Percentiles rank a stretch among this genome's conserved stretches.
Evolutionary conservation across 2,797 vertebrate genomes (phyloP).

Genomic region (Pteropus rufus): DNA sequence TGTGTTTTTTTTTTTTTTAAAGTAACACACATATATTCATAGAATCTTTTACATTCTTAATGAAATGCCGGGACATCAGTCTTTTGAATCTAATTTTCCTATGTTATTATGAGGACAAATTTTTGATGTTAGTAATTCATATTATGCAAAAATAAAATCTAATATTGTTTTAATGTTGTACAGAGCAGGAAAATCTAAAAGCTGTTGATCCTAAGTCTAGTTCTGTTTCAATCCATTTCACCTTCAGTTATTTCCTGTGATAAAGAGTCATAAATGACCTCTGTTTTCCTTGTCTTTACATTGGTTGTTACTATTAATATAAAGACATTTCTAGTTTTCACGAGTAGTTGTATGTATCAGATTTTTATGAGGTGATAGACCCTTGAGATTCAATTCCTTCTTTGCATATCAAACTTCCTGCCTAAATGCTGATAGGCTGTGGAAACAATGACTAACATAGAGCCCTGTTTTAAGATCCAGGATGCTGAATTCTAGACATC

Average conservation of each 20-base stretch:
- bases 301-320: neutral
- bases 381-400: conserved; percentile 47
- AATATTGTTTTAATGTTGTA: conserved; percentile 5
- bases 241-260: neutral
- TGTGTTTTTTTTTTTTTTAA: neutral
- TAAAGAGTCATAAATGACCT: neutral
- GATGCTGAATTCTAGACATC: conserved; percentile 64
- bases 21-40: neutral
- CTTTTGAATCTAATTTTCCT: conserved; percentile 21
- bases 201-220: neutral
- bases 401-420: conserved; percentile 61
- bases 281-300: neutral
- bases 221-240: neutral
- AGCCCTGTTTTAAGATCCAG: conserved; percentile 66
- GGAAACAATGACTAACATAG: conserved; percentile 70
- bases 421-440: conserved; percentile 55
- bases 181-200: neutral
- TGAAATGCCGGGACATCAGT: neutral
- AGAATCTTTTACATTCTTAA: conserved; percentile 8
- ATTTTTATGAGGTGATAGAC: conserved; percentile 42
- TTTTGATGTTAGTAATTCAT: conserved; percentile 8
- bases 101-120: neutral
- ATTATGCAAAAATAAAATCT: neutral
- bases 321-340: neutral
- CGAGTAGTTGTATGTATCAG: neutral